Evolutionary conservation across 2,888 invertebrate species (phyloP).

Genomic region (Eremobia ochroleuca): DNA sequence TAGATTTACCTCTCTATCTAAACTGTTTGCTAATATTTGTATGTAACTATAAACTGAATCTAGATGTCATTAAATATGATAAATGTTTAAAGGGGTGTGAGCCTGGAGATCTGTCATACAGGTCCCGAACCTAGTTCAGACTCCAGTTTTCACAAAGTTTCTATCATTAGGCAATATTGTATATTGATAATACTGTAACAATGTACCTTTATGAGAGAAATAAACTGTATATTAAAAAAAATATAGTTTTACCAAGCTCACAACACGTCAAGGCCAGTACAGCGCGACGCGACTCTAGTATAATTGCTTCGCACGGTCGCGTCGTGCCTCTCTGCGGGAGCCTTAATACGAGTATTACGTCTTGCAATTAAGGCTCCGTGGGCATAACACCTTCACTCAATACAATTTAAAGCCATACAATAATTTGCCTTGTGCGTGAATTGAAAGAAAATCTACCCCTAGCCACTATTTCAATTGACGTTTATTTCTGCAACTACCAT

Average conservation of each 20-base stretch:
- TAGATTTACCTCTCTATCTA: no score
- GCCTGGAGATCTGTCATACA: no score
- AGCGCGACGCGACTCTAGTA: background rate
- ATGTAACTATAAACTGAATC: no score
- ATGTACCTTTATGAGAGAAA: no score
- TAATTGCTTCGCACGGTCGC: background rate
- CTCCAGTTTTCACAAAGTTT: no score
- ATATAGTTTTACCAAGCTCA: background rate
- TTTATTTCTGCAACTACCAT: slow-evolving; percentile 19
- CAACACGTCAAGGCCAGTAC: background rate
- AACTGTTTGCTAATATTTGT: no score
- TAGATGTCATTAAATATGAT: no score
- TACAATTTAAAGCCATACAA: background rate
- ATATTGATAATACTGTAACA: no score
- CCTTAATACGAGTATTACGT: background rate
- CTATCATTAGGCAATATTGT: no score
- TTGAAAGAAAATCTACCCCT: background rate
- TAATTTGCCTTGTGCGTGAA: background rate
- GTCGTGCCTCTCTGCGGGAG: background rate
- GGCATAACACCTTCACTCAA: background rate
- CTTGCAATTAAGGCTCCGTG: background rate
- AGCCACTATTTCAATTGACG: background rate
- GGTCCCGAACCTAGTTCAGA: no score
- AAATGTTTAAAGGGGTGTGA: no score
- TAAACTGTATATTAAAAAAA: no score